Conservation (phyloP, 2,113 vertebrate genomes). For the Spea bombifrons region DNA sequence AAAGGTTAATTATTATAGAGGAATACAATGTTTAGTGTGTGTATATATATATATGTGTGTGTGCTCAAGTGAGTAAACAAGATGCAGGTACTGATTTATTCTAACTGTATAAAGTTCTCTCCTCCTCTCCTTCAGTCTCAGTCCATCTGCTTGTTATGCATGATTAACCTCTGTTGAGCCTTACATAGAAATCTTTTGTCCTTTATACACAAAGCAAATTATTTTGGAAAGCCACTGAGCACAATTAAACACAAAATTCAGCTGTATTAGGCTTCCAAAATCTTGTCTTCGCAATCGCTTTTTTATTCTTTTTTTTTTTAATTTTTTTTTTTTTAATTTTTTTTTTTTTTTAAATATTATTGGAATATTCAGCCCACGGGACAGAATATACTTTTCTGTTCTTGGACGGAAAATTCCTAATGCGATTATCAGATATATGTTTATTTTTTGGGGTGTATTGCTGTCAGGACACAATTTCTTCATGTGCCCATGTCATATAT, state of each 20-base stretch:
- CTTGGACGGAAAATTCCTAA: too few species aligned
- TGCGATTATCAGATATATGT: too few species aligned
- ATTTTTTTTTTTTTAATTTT: background rate
- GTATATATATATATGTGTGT: conserved; percentile 22
- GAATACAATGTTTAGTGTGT: conserved; percentile 14
- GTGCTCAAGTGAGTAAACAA: conserved; percentile 29
- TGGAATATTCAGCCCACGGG: too few species aligned
- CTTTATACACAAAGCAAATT: conserved; percentile 97
- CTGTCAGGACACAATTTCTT: too few species aligned
- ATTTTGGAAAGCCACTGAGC: conserved; percentile 88
- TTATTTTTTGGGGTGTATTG: too few species aligned
- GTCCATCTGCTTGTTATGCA: conserved; percentile 81
- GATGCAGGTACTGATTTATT: conserved; percentile 70
- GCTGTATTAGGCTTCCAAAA: conserved; percentile 65
- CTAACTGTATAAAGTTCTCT: conserved; percentile 57
- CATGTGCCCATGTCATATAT: too few species aligned
- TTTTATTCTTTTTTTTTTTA: background rate
- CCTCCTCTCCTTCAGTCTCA: conserved; percentile 62
- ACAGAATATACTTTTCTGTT: too few species aligned
- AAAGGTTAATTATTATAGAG: conserved; percentile 41
- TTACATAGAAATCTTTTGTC: conserved; percentile 88
- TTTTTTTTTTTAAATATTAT: background rate
- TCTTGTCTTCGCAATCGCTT: conserved; percentile 23
- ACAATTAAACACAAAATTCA: conserved; percentile 77
- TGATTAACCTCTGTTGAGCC: conserved; percentile 91